Conservation (phyloP, 1,140 invertebrate genomes). For the Popillia japonica region DNA sequence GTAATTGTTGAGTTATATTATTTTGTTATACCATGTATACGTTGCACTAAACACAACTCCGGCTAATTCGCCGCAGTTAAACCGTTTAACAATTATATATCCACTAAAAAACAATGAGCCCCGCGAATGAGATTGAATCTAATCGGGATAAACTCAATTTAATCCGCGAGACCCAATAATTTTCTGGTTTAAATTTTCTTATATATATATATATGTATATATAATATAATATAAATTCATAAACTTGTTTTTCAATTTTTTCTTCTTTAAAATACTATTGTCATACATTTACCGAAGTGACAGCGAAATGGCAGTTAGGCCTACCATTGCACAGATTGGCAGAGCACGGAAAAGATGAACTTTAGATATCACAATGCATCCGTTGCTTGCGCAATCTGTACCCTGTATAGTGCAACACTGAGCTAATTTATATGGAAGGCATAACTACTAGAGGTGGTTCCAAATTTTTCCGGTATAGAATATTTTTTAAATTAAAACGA, state of each 20-base stretch:
- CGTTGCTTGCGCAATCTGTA: constrained; percentile 39
- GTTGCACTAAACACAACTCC: neutral
- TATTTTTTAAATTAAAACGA: neutral
- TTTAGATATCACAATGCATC: constrained; percentile 43
- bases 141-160: too few relatives aligned
- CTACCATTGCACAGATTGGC: constrained; percentile 44
- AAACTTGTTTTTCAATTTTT: constrained; percentile 45
- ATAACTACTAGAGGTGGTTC: constrained; percentile 41
- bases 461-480: neutral
- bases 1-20: neutral
- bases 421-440: constrained; percentile 50
- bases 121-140: too few relatives aligned
- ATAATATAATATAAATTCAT: constrained; percentile 51
- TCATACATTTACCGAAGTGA: constrained; percentile 52
- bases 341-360: constrained; percentile 38
- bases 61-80: too few relatives aligned
- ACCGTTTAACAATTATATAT: neutral
- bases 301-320: constrained; percentile 53
- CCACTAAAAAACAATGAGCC: neutral
- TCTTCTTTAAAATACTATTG: constrained; percentile 58
- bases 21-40: constrained; percentile 1
- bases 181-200: neutral
- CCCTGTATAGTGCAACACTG: constrained; percentile 47
- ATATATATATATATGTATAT: constrained; percentile 7
- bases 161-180: too few relatives aligned